phyloP scores from a whole-genome alignment of 2,888 invertebrate species.

The Operophtera brumata region DNA sequence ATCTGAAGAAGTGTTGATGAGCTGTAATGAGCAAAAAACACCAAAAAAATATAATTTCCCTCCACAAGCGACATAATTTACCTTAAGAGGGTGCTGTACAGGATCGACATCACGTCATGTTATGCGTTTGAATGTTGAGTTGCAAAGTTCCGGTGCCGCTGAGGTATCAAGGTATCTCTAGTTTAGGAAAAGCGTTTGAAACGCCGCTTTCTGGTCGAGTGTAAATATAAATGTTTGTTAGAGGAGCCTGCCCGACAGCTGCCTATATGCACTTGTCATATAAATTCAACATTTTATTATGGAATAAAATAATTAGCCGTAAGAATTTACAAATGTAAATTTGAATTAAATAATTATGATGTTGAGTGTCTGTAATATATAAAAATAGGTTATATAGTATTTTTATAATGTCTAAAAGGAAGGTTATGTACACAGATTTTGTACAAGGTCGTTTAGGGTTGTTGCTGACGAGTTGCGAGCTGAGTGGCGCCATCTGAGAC shows the following conservation, averaged over 20 bases:
- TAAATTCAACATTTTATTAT: slow-evolving; percentile 37
- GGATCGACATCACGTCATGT: slow-evolving; percentile 20
- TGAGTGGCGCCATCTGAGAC: slow-evolving; percentile 28
- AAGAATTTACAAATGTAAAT: slow-evolving; percentile 74
- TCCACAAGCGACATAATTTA: too few relatives aligned
- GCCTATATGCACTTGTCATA: slow-evolving; percentile 39
- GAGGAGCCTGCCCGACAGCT: slow-evolving; percentile 10
- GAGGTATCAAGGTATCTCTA: slow-evolving; percentile 34
- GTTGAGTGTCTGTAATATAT: slow-evolving; percentile 77
- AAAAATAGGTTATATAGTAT: slow-evolving; percentile 61
- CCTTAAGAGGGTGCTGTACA: too few relatives aligned
- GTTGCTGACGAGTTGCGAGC: slow-evolving; percentile 36
- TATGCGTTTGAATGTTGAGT: slow-evolving; percentile 9
- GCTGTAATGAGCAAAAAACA: too few relatives aligned
- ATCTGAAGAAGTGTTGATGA: too few relatives aligned
- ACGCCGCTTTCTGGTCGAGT: slow-evolving; percentile 40
- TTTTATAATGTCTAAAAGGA: slow-evolving; percentile 66
- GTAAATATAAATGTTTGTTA: slow-evolving; percentile 48
- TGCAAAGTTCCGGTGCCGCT: slow-evolving; percentile 35
- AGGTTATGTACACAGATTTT: slow-evolving; percentile 47
- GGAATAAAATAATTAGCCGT: slow-evolving; percentile 51
- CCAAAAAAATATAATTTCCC: too few relatives aligned
- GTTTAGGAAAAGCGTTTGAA: slow-evolving; percentile 45
- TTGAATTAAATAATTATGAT: slow-evolving; percentile 73
- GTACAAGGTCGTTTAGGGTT: slow-evolving; percentile 48